Conservation (phyloP, 2,888 invertebrate genomes). For the Ochlodes sylvanus region DNA sequence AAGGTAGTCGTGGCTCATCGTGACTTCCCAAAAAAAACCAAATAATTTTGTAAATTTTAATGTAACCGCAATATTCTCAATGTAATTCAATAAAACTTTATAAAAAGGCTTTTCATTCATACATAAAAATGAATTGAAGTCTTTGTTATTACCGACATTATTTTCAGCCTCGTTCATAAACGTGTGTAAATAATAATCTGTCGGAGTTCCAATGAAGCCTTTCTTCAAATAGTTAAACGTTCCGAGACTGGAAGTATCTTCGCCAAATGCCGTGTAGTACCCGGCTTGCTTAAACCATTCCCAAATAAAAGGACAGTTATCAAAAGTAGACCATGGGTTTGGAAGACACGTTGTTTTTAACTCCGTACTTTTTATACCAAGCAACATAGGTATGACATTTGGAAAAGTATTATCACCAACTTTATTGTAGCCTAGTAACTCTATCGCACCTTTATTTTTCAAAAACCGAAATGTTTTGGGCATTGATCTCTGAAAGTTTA, state of each 20-base stretch:
- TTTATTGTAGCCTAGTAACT: conserved; percentile 94
- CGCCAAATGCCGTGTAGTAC: conserved; percentile 90
- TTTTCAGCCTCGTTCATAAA: conserved; percentile 85
- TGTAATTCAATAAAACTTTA: conserved; percentile 88
- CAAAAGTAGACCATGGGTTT: conserved; percentile 81
- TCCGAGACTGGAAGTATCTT: conserved; percentile 90
- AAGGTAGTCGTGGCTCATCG: conserved; percentile 91
- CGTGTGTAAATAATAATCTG: conserved; percentile 92
- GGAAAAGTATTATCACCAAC: conserved; percentile 96
- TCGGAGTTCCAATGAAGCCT: conserved; percentile 89
- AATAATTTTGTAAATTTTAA: conserved; percentile 87
- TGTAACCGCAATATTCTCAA: conserved; percentile 84
- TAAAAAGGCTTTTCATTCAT: conserved; percentile 87
- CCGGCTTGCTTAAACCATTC: conserved; percentile 88
- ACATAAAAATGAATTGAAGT: conserved; percentile 87
- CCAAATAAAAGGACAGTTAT: conserved; percentile 92
- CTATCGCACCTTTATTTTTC: conserved; percentile 86
- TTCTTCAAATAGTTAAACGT: conserved; percentile 89
- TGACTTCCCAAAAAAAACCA: conserved; percentile 92
- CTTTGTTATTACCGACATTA: conserved; percentile 85
- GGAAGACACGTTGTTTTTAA: conserved; percentile 85
- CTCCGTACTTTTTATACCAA: conserved; percentile 87
- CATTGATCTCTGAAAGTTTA: conserved; percentile 93
- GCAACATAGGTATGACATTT: conserved; percentile 92
- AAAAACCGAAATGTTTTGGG: conserved; percentile 87